phyloP scores from a whole-genome alignment of 2,113 vertebrate genomes.

The Blennius ocellaris region DNA sequence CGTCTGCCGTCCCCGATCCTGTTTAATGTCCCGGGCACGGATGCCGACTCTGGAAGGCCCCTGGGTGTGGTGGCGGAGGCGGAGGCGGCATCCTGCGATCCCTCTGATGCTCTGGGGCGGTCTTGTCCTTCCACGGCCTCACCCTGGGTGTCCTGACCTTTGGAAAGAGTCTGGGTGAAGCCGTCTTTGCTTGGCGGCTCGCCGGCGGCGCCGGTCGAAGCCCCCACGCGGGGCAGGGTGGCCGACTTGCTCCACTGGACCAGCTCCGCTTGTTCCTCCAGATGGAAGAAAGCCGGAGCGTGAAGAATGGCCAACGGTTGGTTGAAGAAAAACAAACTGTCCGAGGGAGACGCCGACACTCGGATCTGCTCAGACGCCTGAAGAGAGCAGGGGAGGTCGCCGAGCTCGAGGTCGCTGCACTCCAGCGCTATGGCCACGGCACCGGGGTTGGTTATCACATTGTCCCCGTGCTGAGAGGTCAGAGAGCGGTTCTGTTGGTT shows the following conservation, averaged over 20 bases:
- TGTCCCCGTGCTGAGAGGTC: slow-evolving; percentile 72
- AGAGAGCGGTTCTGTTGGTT: slow-evolving; percentile 67
- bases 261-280: slow-evolving; percentile 84
- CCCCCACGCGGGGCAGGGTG: slow-evolving; percentile 82
- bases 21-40: slow-evolving; percentile 89
- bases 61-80: slow-evolving; percentile 75
- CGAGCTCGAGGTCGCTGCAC: slow-evolving; percentile 52
- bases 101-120: slow-evolving; percentile 62
- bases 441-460: slow-evolving; percentile 76
- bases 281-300: slow-evolving; percentile 85
- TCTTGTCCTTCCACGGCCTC: slow-evolving; percentile 75
- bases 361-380: slow-evolving; percentile 67
- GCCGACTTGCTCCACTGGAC: slow-evolving; percentile 83
- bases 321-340: slow-evolving; percentile 86
- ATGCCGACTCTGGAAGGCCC: slow-evolving; percentile 88
- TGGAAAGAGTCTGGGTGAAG: slow-evolving; percentile 82
- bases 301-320: slow-evolving; percentile 91
- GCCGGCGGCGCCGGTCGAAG: slow-evolving; percentile 37
- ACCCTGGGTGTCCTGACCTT: slow-evolving; percentile 75
- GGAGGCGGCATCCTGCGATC: slow-evolving; percentile 70
- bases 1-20: slow-evolving; percentile 81
- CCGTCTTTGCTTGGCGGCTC: slow-evolving; percentile 79
- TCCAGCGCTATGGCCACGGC: slow-evolving; percentile 39
- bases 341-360: slow-evolving; percentile 74
- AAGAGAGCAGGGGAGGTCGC: neutral